These are phyloP conservation scores for Uria aalge DNA, from an alignment of 2,113 vertebrate genomes.

Conservation along the genomic window DNA sequence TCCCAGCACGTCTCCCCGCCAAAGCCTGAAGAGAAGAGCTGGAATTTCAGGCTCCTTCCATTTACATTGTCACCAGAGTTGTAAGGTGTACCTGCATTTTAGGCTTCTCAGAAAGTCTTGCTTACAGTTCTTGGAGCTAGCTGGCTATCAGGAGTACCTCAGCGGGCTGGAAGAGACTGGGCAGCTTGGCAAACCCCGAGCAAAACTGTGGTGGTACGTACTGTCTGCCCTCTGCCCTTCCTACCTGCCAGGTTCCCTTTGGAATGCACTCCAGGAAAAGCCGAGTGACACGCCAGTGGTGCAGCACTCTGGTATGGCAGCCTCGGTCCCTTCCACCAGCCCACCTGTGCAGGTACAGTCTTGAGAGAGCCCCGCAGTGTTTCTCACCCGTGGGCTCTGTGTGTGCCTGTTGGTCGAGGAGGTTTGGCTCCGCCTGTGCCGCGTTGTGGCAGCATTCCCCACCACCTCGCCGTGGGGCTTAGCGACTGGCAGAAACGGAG, in stretches of 20 bases:
- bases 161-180: not conserved
- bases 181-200: not conserved
- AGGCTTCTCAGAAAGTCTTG: not conserved
- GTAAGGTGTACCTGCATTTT: not conserved
- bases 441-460: not conserved
- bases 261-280: not conserved
- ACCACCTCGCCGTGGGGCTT: accelerated
- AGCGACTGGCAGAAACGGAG: not conserved
- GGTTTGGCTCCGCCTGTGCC: accelerated
- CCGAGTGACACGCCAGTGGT: not conserved
- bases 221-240: not conserved
- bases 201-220: not conserved
- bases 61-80: not conserved
- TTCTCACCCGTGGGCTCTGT: not conserved
- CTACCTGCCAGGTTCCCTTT: not conserved
- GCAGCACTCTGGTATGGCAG: accelerated
- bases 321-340: not conserved
- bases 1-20: not conserved
- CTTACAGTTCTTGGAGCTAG: not conserved
- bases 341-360: not conserved
- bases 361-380: not conserved
- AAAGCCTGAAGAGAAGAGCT: not conserved
- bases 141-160: not conserved
- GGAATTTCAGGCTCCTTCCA: not conserved
- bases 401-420: not conserved